A percentile compares a stretch with the other conserved stretches of the same genome.
These are phyloP conservation scores for Oscheius onirici DNA, from an alignment of 2,888 invertebrate species.

Conservation along the genomic window DNA sequence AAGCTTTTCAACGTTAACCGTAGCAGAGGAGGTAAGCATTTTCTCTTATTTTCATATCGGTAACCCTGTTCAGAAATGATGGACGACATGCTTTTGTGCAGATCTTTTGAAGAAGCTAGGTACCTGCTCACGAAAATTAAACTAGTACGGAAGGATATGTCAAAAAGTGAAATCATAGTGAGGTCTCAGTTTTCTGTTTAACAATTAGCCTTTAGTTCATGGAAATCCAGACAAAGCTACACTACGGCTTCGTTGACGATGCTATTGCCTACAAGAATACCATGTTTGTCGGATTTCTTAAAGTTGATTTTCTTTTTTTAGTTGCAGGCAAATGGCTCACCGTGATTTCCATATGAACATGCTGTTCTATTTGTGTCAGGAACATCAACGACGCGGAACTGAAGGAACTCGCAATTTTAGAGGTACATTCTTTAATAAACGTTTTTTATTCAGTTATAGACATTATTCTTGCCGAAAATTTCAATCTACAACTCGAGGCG, in stretches of 20 bases:
- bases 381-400: slow-evolving; percentile 9
- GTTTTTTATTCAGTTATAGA: not conserved
- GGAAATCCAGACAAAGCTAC: slow-evolving; percentile 18
- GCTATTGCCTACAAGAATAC: not conserved
- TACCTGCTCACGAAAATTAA: not conserved
- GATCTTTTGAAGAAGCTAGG: not conserved
- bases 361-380: not conserved
- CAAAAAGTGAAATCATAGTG: not conserved
- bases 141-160: not conserved
- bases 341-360: not conserved
- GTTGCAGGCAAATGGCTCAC: not conserved
- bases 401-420: slow-evolving; percentile 8
- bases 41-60: not conserved
- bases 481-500: not conserved
- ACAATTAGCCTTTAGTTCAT: not conserved
- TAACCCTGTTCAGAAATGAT: not conserved
- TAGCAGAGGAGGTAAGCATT: slow-evolving; percentile 6
- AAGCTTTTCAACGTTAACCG: not conserved
- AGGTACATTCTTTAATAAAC: not conserved
- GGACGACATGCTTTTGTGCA: slow-evolving; percentile 1
- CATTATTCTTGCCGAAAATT: not conserved
- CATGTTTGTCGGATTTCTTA: too few species aligned
- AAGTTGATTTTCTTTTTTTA: not conserved
- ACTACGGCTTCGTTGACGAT: slow-evolving; percentile 3
- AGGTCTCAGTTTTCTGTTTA: not conserved